Evolutionary conservation across 2,113 vertebrate genomes (phyloP), one percentile per base, ranked within the genome.

Genomic region (Oreochromis niloticus): DNA sequence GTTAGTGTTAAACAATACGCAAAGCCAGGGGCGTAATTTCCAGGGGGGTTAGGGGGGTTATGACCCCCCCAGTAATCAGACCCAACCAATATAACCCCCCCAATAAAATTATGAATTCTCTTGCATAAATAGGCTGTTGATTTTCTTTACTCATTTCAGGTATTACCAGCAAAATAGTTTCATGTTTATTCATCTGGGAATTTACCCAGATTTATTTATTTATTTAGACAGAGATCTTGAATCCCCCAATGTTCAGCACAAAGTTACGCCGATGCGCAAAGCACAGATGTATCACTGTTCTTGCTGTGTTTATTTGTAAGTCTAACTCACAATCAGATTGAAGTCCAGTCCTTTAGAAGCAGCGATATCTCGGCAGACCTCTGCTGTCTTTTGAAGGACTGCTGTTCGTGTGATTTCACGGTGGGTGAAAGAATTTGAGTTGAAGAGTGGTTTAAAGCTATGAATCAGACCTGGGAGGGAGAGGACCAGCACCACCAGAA

Each of bases 351-450:
- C 93, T 19, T 89, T 82, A 8, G 93, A 75, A 3, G 43, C 66
- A 16, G 94, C 93, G 0, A 95, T 80, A 24, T 91, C 88, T 13
- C 80, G 22, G 84, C 95, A 96, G 34, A 92, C 91, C 61, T 95
- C 93, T 0, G 93, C 94, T 3, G 95, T 94, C 89, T 96, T 95
- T 14, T 48, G 59, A 34, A 95, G 91, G 36, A 93, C 16, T 0
- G 95, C 94, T 34, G 13, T 91, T 24, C 41, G 24, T 6, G 94
- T 96, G 83, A 95, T 94, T 16, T 87, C 85, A 63, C 87, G 88
- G 79, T 95, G 94, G 68, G 93, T 92, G 32, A 3, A 24, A n/a
- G 94, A 92, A 1, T 85, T 89, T 2, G 32, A 57, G 4, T 12
- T 5, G 2, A 93, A 63, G 7, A 95, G 90, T 2, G 93, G 93